These are phyloP conservation scores for Anorthoa munda DNA, from an alignment of 2,888 invertebrate species.

Conservation along the genomic window DNA sequence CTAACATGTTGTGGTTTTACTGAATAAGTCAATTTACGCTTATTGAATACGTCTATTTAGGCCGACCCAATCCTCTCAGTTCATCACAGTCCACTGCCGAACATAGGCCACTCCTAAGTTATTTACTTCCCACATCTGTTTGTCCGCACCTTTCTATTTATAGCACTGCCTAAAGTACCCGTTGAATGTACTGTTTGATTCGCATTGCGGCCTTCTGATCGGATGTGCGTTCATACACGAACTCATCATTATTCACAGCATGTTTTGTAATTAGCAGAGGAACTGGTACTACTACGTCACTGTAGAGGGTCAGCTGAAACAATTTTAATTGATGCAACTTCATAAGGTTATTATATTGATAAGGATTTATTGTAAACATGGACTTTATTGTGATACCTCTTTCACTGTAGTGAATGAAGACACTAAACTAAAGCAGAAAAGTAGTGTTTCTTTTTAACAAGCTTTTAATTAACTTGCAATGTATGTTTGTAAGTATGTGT, in stretches of 20 bases:
- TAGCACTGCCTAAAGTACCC: slow-evolving; percentile 14
- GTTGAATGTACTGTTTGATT: slow-evolving; percentile 21
- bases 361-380: slow-evolving; percentile 33
- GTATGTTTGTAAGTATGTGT: too few relatives aligned
- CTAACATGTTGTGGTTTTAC: not conserved
- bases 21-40: slow-evolving; percentile 1
- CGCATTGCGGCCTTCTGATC: slow-evolving; percentile 23
- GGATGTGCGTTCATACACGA: slow-evolving; percentile 25
- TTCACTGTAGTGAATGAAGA: not conserved
- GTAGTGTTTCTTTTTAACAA: not conserved
- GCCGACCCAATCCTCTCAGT: slow-evolving; percentile 5
- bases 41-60: slow-evolving; percentile 25
- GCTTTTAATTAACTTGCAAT: too few relatives aligned
- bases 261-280: slow-evolving; percentile 43
- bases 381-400: slow-evolving; percentile 7
- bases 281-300: slow-evolving; percentile 26
- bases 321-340: slow-evolving; percentile 34
- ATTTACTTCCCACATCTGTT: slow-evolving; percentile 29
- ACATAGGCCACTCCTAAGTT: slow-evolving; percentile 12
- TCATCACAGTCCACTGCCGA: not conserved
- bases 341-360: slow-evolving; percentile 27
- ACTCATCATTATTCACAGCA: slow-evolving; percentile 37
- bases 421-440: not conserved
- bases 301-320: slow-evolving; percentile 10
- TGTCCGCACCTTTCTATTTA: slow-evolving; percentile 33